Conservation (phyloP, 2,888 invertebrate species). For the Parnassius mnemosyne region DNA sequence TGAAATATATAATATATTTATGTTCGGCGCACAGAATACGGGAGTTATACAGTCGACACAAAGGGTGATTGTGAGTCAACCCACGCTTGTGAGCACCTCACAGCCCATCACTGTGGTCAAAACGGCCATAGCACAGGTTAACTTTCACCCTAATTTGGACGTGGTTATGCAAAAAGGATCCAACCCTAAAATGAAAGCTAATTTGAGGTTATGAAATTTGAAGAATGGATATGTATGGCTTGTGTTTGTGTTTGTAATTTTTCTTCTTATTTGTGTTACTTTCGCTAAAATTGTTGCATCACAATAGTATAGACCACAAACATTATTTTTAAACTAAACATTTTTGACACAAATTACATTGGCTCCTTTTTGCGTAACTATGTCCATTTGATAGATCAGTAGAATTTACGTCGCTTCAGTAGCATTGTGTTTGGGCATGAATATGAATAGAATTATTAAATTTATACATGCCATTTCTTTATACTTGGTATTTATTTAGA, state of each 20-base stretch:
- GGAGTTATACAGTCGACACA: constrained; percentile 74
- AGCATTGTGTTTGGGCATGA: neutral
- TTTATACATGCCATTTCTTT: neutral
- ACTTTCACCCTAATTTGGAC: constrained; percentile 27
- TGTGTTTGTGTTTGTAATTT: too few species aligned
- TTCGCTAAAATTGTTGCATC: too few species aligned
- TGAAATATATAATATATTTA: neutral
- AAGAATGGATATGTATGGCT: too few species aligned
- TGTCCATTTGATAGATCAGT: constrained; percentile 23
- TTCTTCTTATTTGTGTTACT: too few species aligned
- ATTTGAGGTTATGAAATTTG: too few species aligned
- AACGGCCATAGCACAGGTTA: constrained; percentile 50
- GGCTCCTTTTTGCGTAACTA: too few species aligned
- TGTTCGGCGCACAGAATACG: constrained; percentile 58
- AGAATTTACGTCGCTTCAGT: constrained; percentile 5
- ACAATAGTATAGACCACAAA: too few species aligned
- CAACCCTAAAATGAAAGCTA: too few species aligned
- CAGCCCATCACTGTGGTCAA: constrained; percentile 68
- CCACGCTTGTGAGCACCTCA: constrained; percentile 66
- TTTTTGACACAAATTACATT: too few species aligned
- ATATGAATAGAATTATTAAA: neutral
- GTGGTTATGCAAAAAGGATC: too few species aligned
- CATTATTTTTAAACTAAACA: too few species aligned
- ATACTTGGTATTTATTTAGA: neutral
- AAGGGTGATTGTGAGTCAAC: constrained; percentile 71